These are phyloP conservation scores for Lottia scabra DNA, from an alignment of 2,888 invertebrate genomes.

Conservation along the genomic window DNA sequence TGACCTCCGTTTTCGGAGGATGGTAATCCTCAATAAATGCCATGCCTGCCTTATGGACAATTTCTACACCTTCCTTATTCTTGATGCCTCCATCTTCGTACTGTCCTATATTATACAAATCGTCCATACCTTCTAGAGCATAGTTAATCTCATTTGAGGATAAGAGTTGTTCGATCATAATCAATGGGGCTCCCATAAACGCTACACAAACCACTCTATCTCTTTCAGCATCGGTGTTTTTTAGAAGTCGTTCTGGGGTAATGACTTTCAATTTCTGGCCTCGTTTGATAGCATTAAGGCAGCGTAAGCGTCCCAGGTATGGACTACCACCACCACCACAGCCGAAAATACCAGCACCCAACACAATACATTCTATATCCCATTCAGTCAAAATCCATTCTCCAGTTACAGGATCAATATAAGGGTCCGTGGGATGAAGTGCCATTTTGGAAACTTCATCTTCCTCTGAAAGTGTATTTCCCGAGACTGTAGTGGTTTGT, in stretches of 20 bases:
- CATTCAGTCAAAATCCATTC: slow-evolving; percentile 59
- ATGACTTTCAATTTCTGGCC: slow-evolving; percentile 56
- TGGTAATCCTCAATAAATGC: slow-evolving; percentile 46
- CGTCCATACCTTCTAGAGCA: slow-evolving; percentile 42
- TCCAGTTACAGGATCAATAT: slow-evolving; percentile 39
- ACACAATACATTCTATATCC: slow-evolving; percentile 62
- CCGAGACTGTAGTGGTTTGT: slow-evolving; percentile 33
- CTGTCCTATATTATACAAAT: slow-evolving; percentile 33
- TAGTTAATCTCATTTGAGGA: slow-evolving; percentile 40
- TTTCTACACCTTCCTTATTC: slow-evolving; percentile 30
- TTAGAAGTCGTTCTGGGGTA: slow-evolving; percentile 43
- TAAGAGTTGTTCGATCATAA: slow-evolving; percentile 51
- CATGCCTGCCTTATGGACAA: slow-evolving; percentile 37
- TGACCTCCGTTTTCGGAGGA: background rate
- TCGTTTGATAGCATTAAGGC: slow-evolving; percentile 37
- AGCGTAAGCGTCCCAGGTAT: slow-evolving; percentile 48
- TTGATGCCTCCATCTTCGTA: slow-evolving; percentile 38
- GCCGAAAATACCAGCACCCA: slow-evolving; percentile 64
- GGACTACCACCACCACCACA: slow-evolving; percentile 65
- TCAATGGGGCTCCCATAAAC: slow-evolving; percentile 59
- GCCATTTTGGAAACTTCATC: background rate
- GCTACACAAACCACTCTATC: slow-evolving; percentile 43
- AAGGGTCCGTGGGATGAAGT: slow-evolving; percentile 23
- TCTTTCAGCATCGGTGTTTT: slow-evolving; percentile 31
- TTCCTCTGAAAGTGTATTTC: slow-evolving; percentile 24